phyloP scores from a whole-genome alignment of 2,888 invertebrate genomes.

The Euzetes globulus region DNA sequence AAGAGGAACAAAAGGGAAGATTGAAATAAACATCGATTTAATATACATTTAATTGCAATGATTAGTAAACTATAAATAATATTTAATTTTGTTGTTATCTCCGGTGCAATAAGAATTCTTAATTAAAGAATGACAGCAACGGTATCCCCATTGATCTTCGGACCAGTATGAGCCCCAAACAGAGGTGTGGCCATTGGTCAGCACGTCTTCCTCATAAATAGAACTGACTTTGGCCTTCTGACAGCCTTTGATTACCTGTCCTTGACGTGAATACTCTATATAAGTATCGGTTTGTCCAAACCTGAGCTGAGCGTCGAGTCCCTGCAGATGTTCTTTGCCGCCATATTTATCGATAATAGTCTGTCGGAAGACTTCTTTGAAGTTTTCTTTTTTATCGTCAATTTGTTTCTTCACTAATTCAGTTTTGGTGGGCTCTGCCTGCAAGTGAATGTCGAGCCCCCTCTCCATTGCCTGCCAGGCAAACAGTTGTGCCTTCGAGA shows the following conservation, averaged over 20 bases:
- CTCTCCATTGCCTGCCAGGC: constrained; percentile 94
- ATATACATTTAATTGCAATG: neutral
- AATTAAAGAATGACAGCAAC: constrained; percentile 86
- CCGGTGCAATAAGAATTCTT: constrained; percentile 80
- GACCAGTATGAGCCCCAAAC: constrained; percentile 97
- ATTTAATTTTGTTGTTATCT: constrained; percentile 49
- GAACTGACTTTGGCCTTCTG: constrained; percentile 77
- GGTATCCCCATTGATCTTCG: constrained; percentile 88
- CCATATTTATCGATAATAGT: constrained; percentile 88
- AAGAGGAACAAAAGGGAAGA: no score
- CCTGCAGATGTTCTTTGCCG: constrained; percentile 86
- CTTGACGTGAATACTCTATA: constrained; percentile 87
- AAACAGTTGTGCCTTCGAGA: constrained; percentile 86
- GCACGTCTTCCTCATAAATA: constrained; percentile 88
- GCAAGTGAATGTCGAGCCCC: constrained; percentile 85
- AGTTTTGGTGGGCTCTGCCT: constrained; percentile 96
- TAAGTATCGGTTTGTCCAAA: constrained; percentile 93
- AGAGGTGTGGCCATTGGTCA: constrained; percentile 82
- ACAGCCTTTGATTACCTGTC: constrained; percentile 69
- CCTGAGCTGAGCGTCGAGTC: constrained; percentile 63
- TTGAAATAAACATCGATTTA: neutral
- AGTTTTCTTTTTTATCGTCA: constrained; percentile 76
- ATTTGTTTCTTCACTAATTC: constrained; percentile 84
- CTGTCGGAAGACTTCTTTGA: constrained; percentile 71
- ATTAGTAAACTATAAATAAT: neutral